Evolutionary conservation across 2,113 vertebrate genomes (phyloP), one percentile per base, ranked within the genome.

Genomic region (Mastomys natalensis): DNA sequence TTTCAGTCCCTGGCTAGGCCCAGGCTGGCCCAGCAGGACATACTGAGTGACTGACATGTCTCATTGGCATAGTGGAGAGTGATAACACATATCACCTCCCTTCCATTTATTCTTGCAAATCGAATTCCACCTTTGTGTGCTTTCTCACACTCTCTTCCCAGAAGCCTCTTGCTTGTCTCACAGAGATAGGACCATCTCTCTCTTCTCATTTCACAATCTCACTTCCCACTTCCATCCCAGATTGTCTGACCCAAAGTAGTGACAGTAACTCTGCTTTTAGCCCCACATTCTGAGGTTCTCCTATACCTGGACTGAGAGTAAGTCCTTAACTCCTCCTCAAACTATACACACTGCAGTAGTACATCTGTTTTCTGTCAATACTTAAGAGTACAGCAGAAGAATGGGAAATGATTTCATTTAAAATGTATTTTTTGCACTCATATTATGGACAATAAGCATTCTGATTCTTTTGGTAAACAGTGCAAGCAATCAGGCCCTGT

Each of bases 381-480:
- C 45, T 93, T 51, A 31, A 19, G 91, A n/a, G 76, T n/a, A n/a
- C 16, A 87, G 62, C 70, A 74, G 62, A 73, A 74, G 87, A 77
- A 64, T 82, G 77, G 60, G 55, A 77, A 82, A 93, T 40, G 43
- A 73, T 34, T 76, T 95, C 19, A 11, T 89, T 84, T 73, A 86
- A 90, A 87, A 64, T 95, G 22, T 80, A 31, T 51, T 94, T 76
- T 76, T 84, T 68, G 7, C 12, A 81, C 10, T 92, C 29, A 43
- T 9, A 26, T 73, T 84, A 37, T 66, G 89, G 81, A 73, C 74
- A 95, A 72, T 88, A 37, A 58, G 55, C 1, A 10, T 43, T 15
- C 17, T 89, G 53, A 87, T 60, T 77, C 80, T 80, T 96, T 72
- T 70, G 51, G 62, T 89, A 94, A 96, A 62, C 31, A 16, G 62